Evolutionary conservation across 2,888 invertebrate species (phyloP).

Genomic region (Drosophila formosana): DNA sequence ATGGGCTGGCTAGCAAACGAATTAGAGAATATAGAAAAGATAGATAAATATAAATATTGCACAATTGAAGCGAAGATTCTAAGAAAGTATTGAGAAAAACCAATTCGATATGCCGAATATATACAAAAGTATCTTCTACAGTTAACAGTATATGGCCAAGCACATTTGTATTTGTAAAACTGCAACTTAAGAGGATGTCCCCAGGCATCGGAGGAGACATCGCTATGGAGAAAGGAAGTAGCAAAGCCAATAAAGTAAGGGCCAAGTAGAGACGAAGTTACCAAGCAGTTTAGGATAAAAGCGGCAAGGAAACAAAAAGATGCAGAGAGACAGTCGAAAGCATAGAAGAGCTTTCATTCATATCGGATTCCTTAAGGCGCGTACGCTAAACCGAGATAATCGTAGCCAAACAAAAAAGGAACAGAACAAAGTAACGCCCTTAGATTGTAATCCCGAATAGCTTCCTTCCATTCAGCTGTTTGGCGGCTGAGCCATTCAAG

Average conservation of each 20-base stretch:
- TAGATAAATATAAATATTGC: too few relatives aligned
- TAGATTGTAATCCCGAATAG: conserved; percentile 37
- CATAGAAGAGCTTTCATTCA: conserved; percentile 29
- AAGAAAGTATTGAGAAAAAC: too few relatives aligned
- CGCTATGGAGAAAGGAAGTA: background rate
- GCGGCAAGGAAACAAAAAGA: conserved; percentile 11
- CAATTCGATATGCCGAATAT: too few relatives aligned
- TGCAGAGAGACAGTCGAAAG: conserved; percentile 5
- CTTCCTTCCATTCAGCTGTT: conserved; percentile 29
- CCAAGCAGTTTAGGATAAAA: conserved; percentile 5
- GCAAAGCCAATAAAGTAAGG: conserved; percentile 6
- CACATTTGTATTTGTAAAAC: background rate
- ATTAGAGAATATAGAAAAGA: too few relatives aligned
- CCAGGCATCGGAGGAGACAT: background rate
- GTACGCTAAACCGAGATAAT: conserved; percentile 14
- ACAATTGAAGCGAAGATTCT: too few relatives aligned
- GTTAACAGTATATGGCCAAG: too few relatives aligned
- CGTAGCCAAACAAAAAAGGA: background rate
- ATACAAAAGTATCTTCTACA: too few relatives aligned
- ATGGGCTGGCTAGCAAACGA: too few relatives aligned
- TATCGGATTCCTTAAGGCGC: conserved; percentile 23
- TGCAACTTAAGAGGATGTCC: background rate
- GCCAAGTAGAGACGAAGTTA: background rate
- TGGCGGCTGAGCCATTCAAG: conserved; percentile 44
- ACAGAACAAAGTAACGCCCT: conserved; percentile 16